A percentile compares a stretch with the other conserved stretches of the same genome.
These are phyloP conservation scores for Ramphastos sulfuratus DNA, from an alignment of 2,113 vertebrate genomes.

Conservation along the genomic window DNA sequence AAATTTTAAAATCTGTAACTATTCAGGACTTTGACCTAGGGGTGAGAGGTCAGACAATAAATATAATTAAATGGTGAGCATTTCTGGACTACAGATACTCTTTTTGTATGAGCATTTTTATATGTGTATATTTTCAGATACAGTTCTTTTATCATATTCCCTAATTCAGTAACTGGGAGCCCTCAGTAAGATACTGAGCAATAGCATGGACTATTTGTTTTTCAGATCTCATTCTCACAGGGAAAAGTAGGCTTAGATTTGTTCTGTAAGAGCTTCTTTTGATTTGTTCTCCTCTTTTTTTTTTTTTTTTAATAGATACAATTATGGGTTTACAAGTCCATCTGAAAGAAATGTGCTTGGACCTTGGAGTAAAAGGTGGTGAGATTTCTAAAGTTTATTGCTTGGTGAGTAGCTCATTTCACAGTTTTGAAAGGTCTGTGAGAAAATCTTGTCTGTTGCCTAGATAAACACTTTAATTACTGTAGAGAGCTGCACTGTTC, in stretches of 20 bases:
- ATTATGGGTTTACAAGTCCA: neutral
- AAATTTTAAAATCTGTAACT: conserved; percentile 25
- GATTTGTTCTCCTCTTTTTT: neutral
- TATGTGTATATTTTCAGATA: neutral
- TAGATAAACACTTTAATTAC: conserved; percentile 14
- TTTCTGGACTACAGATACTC: neutral
- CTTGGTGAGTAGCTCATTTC: neutral
- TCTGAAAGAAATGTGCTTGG: neutral
- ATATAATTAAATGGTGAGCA: conserved; percentile 15
- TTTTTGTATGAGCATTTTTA: neutral
- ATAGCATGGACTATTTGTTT: neutral
- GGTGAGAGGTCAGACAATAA: conserved; percentile 62
- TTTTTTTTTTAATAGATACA: neutral
- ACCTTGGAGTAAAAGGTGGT: neutral
- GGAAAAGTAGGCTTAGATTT: neutral
- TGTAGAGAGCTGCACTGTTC: neutral
- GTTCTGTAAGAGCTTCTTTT: neutral
- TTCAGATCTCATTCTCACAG: neutral
- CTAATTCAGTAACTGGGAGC: neutral
- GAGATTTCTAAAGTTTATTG: conserved; percentile 10
- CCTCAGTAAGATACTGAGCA: neutral
- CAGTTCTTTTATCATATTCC: neutral
- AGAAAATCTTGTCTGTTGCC: neutral
- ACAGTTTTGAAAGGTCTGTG: conserved; percentile 15
- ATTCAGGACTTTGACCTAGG: conserved; percentile 46